Conservation (phyloP, 2,888 invertebrate species). For the Oscheius sp. region DNA sequence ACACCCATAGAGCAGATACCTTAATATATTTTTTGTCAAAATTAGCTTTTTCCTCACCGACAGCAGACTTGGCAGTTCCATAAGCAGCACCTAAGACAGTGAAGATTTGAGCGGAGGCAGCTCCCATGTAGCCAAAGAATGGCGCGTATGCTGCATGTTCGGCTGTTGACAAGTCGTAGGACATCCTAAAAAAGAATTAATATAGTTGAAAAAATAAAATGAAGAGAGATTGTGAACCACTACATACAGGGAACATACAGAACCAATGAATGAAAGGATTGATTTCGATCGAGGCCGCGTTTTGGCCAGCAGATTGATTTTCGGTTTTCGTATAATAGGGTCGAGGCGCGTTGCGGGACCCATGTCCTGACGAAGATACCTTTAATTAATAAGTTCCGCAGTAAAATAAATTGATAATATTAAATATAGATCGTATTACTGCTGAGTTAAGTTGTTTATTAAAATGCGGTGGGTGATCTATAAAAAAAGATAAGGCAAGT, state of each 20-base stretch:
- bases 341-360: constrained; percentile 23
- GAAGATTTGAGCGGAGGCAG: constrained; percentile 68
- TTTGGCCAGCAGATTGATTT: constrained; percentile 31
- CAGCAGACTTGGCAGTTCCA: constrained; percentile 97
- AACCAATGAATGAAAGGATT: constrained; percentile 22
- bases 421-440: too few species aligned
- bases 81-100: constrained; percentile 68
- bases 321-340: constrained; percentile 31
- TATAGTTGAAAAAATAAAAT: background rate
- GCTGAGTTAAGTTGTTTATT: too few species aligned
- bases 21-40: background rate
- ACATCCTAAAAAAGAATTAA: constrained; percentile 35
- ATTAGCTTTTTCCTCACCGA: constrained; percentile 76
- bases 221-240: too few species aligned
- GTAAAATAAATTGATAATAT: too few species aligned
- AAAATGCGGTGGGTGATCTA: too few species aligned
- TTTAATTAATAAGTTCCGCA: too few species aligned
- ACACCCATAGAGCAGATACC: constrained; percentile 98
- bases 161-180: constrained; percentile 64
- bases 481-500: too few species aligned
- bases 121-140: constrained; percentile 68
- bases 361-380: too few species aligned
- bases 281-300: constrained; percentile 24
- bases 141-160: constrained; percentile 64
- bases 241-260: background rate